Conservation (phyloP, 2,113 vertebrate species). For the Rhipidura dahli region DNA sequence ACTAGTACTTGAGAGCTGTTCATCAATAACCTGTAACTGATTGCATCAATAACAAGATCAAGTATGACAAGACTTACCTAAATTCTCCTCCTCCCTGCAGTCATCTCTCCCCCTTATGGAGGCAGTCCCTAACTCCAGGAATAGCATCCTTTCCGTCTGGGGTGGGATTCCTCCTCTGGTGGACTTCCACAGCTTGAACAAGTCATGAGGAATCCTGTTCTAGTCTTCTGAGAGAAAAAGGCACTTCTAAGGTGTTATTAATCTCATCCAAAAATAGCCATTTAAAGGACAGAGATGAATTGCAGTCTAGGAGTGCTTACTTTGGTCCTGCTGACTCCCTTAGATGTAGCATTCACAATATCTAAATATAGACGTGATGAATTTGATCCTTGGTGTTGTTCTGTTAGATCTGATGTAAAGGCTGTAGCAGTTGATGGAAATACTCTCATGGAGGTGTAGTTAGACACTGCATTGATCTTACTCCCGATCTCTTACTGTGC, state of each 20-base stretch:
- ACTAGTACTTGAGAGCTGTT: not conserved
- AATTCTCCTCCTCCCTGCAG: not conserved
- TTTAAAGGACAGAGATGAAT: conserved; percentile 17
- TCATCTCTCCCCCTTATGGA: accelerated
- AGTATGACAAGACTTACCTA: not conserved
- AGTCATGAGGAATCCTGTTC: not conserved
- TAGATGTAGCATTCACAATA: not conserved
- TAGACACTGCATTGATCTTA: conserved; percentile 16
- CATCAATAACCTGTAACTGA: not conserved
- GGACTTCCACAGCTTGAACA: not conserved
- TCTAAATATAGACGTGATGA: conserved; percentile 12
- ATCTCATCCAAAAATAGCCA: not conserved
- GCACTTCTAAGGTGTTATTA: not conserved
- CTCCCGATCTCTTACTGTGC: not conserved
- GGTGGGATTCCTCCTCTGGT: not conserved
- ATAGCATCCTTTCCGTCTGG: not conserved
- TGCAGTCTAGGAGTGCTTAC: not conserved
- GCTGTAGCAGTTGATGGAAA: conserved; percentile 5
- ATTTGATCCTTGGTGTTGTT: conserved; percentile 25
- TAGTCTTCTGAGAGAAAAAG: conserved; percentile 2
- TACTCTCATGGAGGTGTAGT: conserved; percentile 3
- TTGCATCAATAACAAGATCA: not conserved
- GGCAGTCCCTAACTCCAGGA: not conserved
- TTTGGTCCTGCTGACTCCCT: conserved; percentile 3
- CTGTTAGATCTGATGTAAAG: conserved; percentile 27